Conservation (phyloP, 2,888 invertebrate species). For the Ormyrus thymus region DNA sequence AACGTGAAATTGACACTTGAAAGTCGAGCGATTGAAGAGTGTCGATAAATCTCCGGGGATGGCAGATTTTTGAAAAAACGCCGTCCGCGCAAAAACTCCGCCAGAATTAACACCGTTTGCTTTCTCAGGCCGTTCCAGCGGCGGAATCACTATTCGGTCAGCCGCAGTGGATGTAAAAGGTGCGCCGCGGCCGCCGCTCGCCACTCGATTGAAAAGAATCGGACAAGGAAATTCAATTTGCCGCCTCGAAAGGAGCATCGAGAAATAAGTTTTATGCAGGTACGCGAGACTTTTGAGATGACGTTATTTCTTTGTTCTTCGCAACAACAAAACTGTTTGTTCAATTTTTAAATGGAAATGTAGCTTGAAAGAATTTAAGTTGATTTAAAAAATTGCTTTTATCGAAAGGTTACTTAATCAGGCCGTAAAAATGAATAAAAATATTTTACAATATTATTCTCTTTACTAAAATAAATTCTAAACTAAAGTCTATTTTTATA, state of each 20-base stretch:
- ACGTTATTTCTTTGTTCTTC: neutral
- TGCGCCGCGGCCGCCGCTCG: conserved; percentile 1
- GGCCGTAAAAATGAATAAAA: too few species aligned
- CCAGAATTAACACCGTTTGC: conserved; percentile 31
- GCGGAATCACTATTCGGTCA: conserved; percentile 31
- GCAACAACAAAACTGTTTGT: neutral
- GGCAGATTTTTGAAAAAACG: conserved; percentile 22
- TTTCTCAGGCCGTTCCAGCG: neutral
- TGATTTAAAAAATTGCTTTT: too few species aligned
- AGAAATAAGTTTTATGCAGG: conserved; percentile 37
- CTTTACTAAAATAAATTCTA: too few species aligned
- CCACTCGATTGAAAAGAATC: conserved; percentile 15
- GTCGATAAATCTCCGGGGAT: conserved; percentile 29
- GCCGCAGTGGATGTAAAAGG: conserved; percentile 33
- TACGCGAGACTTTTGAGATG: neutral
- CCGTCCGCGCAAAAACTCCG: conserved; percentile 22
- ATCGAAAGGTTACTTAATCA: too few species aligned
- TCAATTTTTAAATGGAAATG: neutral
- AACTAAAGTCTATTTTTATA: too few species aligned
- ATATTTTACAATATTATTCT: too few species aligned
- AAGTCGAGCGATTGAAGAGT: conserved; percentile 22
- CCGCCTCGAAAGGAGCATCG: conserved; percentile 25
- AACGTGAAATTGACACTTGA: neutral
- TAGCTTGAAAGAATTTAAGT: too few species aligned
- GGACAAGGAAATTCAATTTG: conserved; percentile 46